Evolutionary conservation across 2,888 invertebrate species (phyloP).

Genomic region (Dynastes hyllus): DNA sequence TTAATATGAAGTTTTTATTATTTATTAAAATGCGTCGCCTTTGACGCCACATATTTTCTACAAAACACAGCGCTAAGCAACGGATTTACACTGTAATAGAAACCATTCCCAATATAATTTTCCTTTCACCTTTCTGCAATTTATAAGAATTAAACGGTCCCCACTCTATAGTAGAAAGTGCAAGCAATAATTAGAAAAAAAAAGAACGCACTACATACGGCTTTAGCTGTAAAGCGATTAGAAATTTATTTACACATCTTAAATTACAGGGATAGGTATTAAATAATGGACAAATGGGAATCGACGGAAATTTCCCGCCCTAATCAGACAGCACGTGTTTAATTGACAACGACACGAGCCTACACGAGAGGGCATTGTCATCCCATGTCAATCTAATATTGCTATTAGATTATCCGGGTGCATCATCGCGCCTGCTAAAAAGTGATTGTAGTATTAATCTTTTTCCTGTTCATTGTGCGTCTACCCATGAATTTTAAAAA

Average conservation of each 20-base stretch:
- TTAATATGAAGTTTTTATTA: too few species aligned
- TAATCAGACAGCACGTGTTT: conserved; percentile 60
- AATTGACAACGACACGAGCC: conserved; percentile 64
- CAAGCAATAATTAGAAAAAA: neutral
- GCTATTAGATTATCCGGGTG: conserved; percentile 66
- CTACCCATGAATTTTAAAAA: conserved; percentile 58
- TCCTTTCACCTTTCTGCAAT: too few species aligned
- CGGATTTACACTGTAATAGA: too few species aligned
- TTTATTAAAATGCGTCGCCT: too few species aligned
- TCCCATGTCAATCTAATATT: conserved; percentile 65
- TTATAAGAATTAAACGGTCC: too few species aligned
- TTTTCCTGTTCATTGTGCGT: conserved; percentile 53
- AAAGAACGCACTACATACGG: too few species aligned
- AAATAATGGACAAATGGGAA: conserved; percentile 36
- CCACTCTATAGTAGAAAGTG: neutral
- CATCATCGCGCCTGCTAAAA: conserved; percentile 61
- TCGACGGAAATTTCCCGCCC: conserved; percentile 51
- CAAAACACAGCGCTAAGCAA: too few species aligned
- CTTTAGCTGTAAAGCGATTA: neutral
- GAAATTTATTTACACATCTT: conserved; percentile 16
- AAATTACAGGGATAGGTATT: conserved; percentile 45
- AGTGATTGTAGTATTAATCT: conserved; percentile 59
- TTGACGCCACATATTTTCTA: too few species aligned
- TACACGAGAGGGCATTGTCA: conserved; percentile 62
- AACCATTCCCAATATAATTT: too few species aligned